Conservation (phyloP, 2,797 vertebrate genomes). For the Phrynocephalus guinanensis region DNA sequence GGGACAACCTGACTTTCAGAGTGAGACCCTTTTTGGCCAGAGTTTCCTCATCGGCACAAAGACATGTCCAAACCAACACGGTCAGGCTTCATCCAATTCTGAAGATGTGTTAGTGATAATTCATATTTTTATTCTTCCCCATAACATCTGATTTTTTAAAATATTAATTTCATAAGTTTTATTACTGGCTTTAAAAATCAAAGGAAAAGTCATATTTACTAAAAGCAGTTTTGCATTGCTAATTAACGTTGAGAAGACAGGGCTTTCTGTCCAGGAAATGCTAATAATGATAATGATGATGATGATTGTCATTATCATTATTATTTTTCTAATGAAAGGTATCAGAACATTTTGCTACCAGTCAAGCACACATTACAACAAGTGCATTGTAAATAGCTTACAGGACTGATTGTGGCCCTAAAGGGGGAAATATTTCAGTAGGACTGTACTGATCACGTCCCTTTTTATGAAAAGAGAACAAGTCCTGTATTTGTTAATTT, state of each 20-base stretch:
- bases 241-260: background rate
- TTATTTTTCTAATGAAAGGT: conserved; percentile 37
- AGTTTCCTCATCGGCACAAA: too few species aligned
- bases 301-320: too few species aligned
- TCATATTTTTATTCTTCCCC: too few species aligned
- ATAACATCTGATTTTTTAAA: too few species aligned
- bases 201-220: background rate
- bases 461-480: conserved; percentile 10
- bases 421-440: conserved; percentile 50
- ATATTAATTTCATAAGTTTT: too few species aligned
- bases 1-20: too few species aligned
- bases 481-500: background rate
- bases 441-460: conserved; percentile 45
- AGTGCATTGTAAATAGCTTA: conserved; percentile 46
- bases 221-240: background rate
- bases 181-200: too few species aligned
- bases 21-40: too few species aligned
- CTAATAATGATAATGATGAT: too few species aligned
- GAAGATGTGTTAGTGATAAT: too few species aligned
- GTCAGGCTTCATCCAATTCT: too few species aligned
- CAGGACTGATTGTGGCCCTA: conserved; percentile 53
- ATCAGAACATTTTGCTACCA: conserved; percentile 36
- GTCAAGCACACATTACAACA: conserved; percentile 48
- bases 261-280: background rate
- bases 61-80: too few species aligned